phyloP scores from a whole-genome alignment of 2,797 vertebrate species.

The Scyliorhinus canicula region DNA sequence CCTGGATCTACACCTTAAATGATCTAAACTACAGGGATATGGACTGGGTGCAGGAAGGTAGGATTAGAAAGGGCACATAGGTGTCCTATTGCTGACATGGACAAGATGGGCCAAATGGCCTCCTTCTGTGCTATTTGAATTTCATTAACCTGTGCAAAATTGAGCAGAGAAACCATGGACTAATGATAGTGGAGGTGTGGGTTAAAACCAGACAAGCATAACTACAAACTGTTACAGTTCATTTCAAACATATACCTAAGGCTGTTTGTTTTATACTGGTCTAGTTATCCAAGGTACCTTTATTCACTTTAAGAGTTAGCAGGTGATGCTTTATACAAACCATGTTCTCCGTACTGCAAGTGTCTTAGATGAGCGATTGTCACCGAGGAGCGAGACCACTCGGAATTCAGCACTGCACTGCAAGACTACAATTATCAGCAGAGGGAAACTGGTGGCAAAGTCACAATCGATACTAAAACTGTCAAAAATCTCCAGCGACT shows the following conservation, averaged over 20 bases:
- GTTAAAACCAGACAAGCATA: background rate
- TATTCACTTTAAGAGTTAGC: background rate
- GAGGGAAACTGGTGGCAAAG: background rate
- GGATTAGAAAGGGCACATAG: too few relatives aligned
- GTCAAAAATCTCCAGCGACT: background rate
- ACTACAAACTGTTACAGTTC: background rate
- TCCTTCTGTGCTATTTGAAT: too few relatives aligned
- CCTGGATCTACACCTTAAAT: too few relatives aligned
- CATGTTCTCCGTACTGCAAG: background rate
- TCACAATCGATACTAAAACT: background rate
- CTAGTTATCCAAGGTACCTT: background rate
- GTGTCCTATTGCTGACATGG: too few relatives aligned
- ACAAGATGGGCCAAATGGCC: too few relatives aligned
- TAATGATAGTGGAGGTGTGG: background rate
- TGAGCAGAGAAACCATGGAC: background rate
- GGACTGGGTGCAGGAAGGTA: too few relatives aligned
- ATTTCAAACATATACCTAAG: background rate
- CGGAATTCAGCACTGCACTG: background rate
- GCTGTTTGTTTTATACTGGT: background rate
- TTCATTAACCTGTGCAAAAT: too few relatives aligned
- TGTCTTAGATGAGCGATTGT: background rate
- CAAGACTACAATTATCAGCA: background rate
- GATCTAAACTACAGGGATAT: too few relatives aligned
- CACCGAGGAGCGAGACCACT: background rate
- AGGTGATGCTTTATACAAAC: background rate